Evolutionary conservation across 2,113 vertebrate genomes (phyloP), one percentile per base, ranked within the genome.

Genomic region (Dipodomys ordii): DNA sequence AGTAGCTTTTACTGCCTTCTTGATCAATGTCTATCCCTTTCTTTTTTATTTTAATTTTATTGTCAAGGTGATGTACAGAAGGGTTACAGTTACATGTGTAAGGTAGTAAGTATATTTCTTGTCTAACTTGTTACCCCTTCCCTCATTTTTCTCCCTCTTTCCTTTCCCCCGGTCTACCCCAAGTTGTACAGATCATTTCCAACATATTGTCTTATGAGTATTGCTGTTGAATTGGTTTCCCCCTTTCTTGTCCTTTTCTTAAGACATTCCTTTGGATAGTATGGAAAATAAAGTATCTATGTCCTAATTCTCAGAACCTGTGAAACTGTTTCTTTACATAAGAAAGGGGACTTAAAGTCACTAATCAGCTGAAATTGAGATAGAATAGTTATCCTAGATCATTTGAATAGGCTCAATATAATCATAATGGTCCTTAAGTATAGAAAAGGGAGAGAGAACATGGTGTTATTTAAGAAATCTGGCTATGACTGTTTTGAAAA

Each of bases 311-410:
- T n/a, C 12, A 89, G 64, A 83, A 87, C 27, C 44, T 83, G 80
- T 92, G 53, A 76, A 77, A 86, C 44, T 82, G 32, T 87, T 83
- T 87, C 5, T 35, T 93, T 78, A 79, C 35, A 8, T 67, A 80
- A 30, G 49, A 68, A 81, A 81, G 35, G 80, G 27, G 67, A 85
- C 88, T 71, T 85, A 83, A 78, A 74, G 74, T 74, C 84, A 87
- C 78, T 76, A 30, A 44, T 81, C n/a, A 88, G 30, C 25, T 62
- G 27, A 49, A 49, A 49, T 49, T 49, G 12, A 49, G 49, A 49
- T 49, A 49, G 49, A 49, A 12, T 12, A 49, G 49, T 49, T 49
- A 49, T 49, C 49, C 9, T 49, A 49, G 67, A 80, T 91, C 80
- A 62, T 62, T 62, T 62, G 60, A 62, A 62, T 62, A 15, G 60